These are phyloP conservation scores for Macrosoma leucophasiata DNA, from an alignment of 2,888 invertebrate species.

Conservation along the genomic window DNA sequence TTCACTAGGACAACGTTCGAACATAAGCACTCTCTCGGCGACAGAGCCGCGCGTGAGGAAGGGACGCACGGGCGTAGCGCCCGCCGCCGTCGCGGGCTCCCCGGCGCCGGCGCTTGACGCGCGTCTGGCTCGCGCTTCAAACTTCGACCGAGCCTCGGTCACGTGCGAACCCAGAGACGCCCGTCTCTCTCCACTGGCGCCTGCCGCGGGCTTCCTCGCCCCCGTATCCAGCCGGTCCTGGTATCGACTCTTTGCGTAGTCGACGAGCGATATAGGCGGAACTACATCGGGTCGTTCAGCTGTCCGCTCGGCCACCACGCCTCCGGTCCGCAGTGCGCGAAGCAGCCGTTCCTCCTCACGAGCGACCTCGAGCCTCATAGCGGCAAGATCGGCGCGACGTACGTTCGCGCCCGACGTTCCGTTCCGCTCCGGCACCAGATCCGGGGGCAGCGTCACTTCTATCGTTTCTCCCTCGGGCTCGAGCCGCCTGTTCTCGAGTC, in stretches of 20 bases:
- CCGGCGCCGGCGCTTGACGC: constrained; percentile 62
- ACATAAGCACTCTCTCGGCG: constrained; percentile 91
- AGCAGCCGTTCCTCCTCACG: constrained; percentile 87
- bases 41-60: constrained; percentile 93
- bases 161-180: constrained; percentile 68
- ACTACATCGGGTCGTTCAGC: constrained; percentile 67
- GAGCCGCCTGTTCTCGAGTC: constrained; percentile 48
- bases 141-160: constrained; percentile 68
- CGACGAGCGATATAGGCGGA: constrained; percentile 75
- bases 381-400: constrained; percentile 67
- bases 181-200: constrained; percentile 59
- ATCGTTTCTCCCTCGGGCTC: constrained; percentile 75
- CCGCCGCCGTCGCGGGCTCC: constrained; percentile 48
- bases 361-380: constrained; percentile 82
- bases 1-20: constrained; percentile 92
- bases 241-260: constrained; percentile 80
- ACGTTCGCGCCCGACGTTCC: constrained; percentile 50
- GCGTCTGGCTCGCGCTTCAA: constrained; percentile 67
- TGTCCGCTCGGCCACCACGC: constrained; percentile 63
- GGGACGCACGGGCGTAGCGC: constrained; percentile 81
- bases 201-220: constrained; percentile 60
- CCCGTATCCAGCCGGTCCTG: constrained; percentile 75
- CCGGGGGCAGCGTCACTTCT: constrained; percentile 79
- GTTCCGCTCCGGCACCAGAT: constrained; percentile 72
- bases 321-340: constrained; percentile 85